Base-by-base conservation (phyloP, 2,888 invertebrate species). In the Frankliniella intonsa region DNA sequence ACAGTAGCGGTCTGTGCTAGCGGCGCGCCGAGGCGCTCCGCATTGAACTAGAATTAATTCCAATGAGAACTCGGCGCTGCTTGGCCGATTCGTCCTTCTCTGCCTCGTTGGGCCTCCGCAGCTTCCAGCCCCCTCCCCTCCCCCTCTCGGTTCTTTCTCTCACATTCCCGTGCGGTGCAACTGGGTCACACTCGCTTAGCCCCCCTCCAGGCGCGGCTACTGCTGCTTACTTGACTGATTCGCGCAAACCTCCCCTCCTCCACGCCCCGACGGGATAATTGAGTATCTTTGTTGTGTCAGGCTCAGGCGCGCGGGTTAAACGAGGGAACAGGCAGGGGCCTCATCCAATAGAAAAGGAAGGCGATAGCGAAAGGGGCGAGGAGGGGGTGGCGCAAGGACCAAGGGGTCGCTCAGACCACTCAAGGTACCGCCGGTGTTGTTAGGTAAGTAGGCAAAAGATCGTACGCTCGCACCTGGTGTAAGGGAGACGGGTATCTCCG, bases 111-210 rank as follows among this genome's bases (percentile, higher is more conserved):
- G 62, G 62, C 69, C 69, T 76, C 69, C 1, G 8, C 69, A 62
- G 62, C 69, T 76, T 76, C 69, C 22, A 69, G 22, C n/a, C 65
- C 65, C 65, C 65, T 65, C 65, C 19, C 22, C 69, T 25, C 69
- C 25, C 17, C 69, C 69, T 25, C 69, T 10, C 10, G 9, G 9
- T 76, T 25, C 11, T 8, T 25, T 76, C 69, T 76, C 12, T 76
- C 69, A 25, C 69, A 76, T 76, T 76, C 69, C 69, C 69, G 25
- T 22, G 38, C 38, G 2, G 69, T 76, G 69, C 69, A 76, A 76
- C 69, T 76, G 69, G 69, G 69, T 76, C 69, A 76, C 25, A 22
- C 25, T 22, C 25, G 25, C 25, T 38, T 38, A 38, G 69, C 25
- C 25, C 25, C 69, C 22, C 2, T 22, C 8, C 25, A 76, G 38